phyloP scores from a whole-genome alignment of 2,888 invertebrate genomes.

The Torymus tubicola region DNA sequence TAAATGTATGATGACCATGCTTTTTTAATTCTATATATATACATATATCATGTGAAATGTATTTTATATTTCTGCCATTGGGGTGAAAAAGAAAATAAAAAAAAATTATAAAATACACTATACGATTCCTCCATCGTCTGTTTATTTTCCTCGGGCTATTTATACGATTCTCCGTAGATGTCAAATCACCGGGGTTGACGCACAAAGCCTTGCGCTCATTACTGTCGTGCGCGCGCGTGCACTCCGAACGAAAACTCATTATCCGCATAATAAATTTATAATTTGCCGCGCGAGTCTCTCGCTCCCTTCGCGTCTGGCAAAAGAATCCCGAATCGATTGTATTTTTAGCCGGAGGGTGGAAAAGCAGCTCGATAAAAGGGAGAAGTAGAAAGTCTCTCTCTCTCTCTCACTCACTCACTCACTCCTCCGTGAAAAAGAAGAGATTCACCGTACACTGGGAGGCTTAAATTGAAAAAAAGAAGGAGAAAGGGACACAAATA shows the following conservation, averaged over 20 bases:
- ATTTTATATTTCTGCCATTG: too few species aligned
- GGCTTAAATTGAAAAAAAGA: conserved; percentile 49
- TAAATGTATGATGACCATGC: too few species aligned
- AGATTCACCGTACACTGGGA: conserved; percentile 24
- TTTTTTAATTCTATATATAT: too few species aligned
- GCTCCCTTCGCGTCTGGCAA: neutral
- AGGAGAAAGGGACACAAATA: conserved; percentile 48
- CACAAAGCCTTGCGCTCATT: conserved; percentile 7
- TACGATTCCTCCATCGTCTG: too few species aligned
- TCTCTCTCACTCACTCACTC: too few species aligned
- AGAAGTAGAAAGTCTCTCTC: conserved; percentile 1
- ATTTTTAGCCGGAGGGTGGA: conserved; percentile 38
- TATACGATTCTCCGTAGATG: too few species aligned
- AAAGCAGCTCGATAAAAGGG: conserved; percentile 40
- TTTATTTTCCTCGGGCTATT: too few species aligned
- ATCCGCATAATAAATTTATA: conserved; percentile 49
- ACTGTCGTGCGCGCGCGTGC: neutral
- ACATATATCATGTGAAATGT: too few species aligned
- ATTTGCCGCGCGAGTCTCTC: conserved; percentile 36
- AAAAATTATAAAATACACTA: too few species aligned
- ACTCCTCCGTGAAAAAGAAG: neutral
- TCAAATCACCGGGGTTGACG: too few species aligned
- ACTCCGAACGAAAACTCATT: conserved; percentile 40
- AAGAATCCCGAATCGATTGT: conserved; percentile 50
- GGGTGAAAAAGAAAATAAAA: too few species aligned